Conservation (phyloP, 1,140 invertebrate species). For the Zaprionus camerounensis region DNA sequence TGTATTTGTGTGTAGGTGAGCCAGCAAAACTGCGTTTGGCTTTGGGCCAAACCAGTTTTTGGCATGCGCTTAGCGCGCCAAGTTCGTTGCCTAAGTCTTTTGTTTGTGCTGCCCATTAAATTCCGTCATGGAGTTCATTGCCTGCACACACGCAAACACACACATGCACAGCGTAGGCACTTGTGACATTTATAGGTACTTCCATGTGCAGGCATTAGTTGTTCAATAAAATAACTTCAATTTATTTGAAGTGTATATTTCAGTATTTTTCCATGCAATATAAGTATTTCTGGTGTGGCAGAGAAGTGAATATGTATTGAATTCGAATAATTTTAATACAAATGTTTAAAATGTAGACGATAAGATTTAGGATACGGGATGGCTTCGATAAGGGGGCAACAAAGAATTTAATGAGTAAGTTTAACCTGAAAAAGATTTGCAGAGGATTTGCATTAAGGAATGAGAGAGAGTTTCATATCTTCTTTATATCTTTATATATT, state of each 20-base stretch:
- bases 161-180: conserved; percentile 8
- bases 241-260: conserved; percentile 4
- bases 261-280: neutral
- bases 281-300: neutral
- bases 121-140: conserved; percentile 72
- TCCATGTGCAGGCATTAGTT: conserved; percentile 19
- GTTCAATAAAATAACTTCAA: conserved; percentile 33
- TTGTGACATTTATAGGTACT: conserved; percentile 42
- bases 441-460: too few species aligned
- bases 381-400: too few species aligned
- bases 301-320: neutral
- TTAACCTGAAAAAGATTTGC: too few species aligned
- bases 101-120: conserved; percentile 57
- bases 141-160: conserved; percentile 32
- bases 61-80: conserved; percentile 49
- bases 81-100: conserved; percentile 82
- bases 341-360: too few species aligned
- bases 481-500: neutral
- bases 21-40: conserved; percentile 59
- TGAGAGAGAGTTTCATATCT: too few species aligned
- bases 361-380: too few species aligned
- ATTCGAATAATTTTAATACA: neutral
- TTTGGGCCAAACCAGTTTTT: conserved; percentile 61
- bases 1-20: neutral
- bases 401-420: too few species aligned